Conservation (phyloP, 2,797 vertebrate genomes). For the Lutjanus campechanus region DNA sequence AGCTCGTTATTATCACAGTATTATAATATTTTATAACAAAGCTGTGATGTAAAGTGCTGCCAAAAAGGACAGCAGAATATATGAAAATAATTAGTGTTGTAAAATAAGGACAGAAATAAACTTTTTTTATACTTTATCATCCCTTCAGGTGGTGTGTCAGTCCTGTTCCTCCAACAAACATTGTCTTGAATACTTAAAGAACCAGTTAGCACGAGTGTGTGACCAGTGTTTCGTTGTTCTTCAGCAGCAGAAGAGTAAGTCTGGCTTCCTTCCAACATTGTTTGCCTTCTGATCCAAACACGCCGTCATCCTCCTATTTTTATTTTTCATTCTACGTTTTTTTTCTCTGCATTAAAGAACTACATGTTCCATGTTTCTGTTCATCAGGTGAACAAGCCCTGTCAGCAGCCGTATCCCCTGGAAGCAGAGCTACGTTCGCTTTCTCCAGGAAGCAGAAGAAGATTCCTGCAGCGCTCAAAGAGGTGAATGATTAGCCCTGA, state of each 20-base stretch:
- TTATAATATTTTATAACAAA: no score
- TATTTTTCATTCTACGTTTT: not conserved
- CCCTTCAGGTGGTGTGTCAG: conserved; percentile 93
- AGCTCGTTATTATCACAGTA: no score
- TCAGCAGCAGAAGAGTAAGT: conserved; percentile 88
- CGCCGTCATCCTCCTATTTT: not conserved
- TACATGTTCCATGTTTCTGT: conserved; percentile 22
- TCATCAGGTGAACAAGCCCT: conserved; percentile 83
- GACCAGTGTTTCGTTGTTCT: conserved; percentile 92
- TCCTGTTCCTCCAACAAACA: conserved; percentile 94
- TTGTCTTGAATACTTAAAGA: conserved; percentile 93
- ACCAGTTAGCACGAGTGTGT: conserved; percentile 94
- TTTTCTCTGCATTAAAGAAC: not conserved
- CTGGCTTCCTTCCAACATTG: not conserved
- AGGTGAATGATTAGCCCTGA: conserved; percentile 84
- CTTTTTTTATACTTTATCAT: conserved; percentile 2
- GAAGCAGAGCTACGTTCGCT: conserved; percentile 86
- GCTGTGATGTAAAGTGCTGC: no score
- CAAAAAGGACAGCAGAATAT: no score
- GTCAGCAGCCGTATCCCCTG: conserved; percentile 82
- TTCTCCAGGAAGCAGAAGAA: conserved; percentile 92
- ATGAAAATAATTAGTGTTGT: not conserved
- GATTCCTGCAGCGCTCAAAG: conserved; percentile 95
- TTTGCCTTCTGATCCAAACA: not conserved
- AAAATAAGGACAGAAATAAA: not conserved